These are phyloP conservation scores for Rallus crepitans DNA, from an alignment of 2,797 vertebrate genomes.

Conservation along the genomic window DNA sequence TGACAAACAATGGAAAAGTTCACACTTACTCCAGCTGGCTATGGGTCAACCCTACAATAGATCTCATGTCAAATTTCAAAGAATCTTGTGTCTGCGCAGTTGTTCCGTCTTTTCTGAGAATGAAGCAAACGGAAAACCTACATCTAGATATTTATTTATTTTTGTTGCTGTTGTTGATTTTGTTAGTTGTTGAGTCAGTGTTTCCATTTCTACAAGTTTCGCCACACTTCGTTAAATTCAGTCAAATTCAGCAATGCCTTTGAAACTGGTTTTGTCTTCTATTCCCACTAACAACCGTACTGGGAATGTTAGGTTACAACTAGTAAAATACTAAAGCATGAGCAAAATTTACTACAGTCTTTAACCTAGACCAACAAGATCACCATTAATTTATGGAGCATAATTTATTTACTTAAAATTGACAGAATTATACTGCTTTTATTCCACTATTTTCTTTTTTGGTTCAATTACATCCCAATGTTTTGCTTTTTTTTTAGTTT, in stretches of 20 bases:
- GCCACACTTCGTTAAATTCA: neutral
- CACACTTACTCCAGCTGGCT: neutral
- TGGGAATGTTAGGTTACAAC: neutral
- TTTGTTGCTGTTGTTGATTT: conserved; percentile 5
- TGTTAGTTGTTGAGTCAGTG: conserved; percentile 31
- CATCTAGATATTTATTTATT: conserved; percentile 56
- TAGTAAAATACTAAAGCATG: neutral
- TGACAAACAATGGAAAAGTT: neutral
- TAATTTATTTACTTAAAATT: neutral
- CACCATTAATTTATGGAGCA: neutral
- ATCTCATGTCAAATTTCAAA: neutral
- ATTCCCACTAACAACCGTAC: neutral
- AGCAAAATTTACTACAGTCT: neutral
- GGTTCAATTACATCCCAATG: neutral
- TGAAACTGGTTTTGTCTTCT: neutral
- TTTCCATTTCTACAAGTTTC: conserved; percentile 11
- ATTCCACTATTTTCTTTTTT: neutral
- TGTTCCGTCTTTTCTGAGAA: conserved; percentile 55
- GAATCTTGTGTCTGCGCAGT: neutral
- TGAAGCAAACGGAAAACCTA: neutral
- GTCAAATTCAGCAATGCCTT: neutral
- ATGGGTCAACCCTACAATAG: neutral
- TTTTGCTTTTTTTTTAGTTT: neutral
- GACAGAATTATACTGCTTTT: neutral
- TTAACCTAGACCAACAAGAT: neutral